phyloP scores from a whole-genome alignment of 2,113 vertebrate species.

The Oenanthe melanoleuca region DNA sequence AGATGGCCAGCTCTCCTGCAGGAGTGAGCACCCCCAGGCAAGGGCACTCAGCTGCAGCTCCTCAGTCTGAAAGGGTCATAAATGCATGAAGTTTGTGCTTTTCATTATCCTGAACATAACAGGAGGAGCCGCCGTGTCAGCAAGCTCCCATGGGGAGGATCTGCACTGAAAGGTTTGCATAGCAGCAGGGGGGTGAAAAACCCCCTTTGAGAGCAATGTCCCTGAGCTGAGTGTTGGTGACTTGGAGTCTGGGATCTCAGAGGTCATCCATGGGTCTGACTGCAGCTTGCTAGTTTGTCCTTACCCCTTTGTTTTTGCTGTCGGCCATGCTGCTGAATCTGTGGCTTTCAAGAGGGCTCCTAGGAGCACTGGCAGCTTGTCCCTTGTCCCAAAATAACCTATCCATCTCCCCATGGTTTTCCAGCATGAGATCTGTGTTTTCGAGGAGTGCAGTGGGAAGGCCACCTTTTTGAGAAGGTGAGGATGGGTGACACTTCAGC shows the following conservation, averaged over 20 bases:
- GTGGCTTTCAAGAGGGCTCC: not conserved
- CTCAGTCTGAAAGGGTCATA: not conserved
- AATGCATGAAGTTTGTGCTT: conserved; percentile 22
- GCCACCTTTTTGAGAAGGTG: too few relatives aligned
- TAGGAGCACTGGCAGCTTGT: not conserved
- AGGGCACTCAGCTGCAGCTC: conserved; percentile 7
- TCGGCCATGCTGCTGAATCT: not conserved
- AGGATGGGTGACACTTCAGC: not conserved
- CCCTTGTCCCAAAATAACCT: not conserved
- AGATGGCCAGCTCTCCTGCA: not conserved
- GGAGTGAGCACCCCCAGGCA: not conserved
- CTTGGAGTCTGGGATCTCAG: not conserved
- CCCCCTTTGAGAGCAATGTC: not conserved
- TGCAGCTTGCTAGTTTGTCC: not conserved
- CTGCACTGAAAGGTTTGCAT: not conserved
- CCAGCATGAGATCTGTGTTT: not conserved
- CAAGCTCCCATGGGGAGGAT: not conserved
- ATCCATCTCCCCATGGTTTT: not conserved
- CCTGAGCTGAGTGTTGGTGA: not conserved
- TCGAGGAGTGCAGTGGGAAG: not conserved
- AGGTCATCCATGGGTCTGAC: not conserved
- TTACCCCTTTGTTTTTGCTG: not conserved
- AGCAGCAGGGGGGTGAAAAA: not conserved
- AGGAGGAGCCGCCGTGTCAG: not conserved
- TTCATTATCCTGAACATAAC: not conserved